Evolutionary conservation across 2,113 vertebrate species (phyloP).

Genomic region (Dicaeum eximium): DNA sequence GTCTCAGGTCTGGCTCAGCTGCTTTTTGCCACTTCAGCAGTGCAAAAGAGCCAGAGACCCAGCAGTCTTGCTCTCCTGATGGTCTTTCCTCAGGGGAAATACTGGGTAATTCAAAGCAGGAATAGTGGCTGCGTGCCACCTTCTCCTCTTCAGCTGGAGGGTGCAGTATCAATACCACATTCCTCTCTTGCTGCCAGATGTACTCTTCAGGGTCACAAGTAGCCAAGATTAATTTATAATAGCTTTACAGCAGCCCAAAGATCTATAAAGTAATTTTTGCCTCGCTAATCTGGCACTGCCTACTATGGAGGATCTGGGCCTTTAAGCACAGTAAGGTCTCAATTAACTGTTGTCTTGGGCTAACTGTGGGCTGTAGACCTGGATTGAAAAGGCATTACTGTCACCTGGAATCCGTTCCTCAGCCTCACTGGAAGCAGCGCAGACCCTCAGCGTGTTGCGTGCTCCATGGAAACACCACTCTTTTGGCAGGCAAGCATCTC

Average conservation of each 20-base stretch:
- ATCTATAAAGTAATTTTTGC: conserved; percentile 33
- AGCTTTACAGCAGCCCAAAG: conserved; percentile 32
- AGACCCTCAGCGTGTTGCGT: not conserved
- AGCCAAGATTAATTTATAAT: conserved; percentile 26
- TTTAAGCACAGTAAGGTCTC: conserved; percentile 12
- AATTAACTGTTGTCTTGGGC: not conserved
- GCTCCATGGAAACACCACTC: not conserved
- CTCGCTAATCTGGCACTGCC: not conserved
- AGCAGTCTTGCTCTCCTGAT: not conserved
- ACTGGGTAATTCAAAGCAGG: conserved; percentile 13
- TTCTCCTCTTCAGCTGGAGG: not conserved
- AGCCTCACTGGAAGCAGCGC: fast-evolving
- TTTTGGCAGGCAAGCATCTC: not conserved
- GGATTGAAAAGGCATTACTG: conserved; percentile 13
- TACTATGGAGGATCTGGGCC: not conserved
- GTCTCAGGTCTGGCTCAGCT: not conserved
- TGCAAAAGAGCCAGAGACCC: not conserved
- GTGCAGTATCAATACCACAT: not conserved
- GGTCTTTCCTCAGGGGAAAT: not conserved
- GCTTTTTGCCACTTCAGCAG: not conserved
- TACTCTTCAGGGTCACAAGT: not conserved
- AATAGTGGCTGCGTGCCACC: not conserved
- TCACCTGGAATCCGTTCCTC: not conserved
- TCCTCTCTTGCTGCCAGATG: not conserved
- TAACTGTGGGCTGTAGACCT: not conserved